Conservation (phyloP, 1,140 invertebrate species). For the Cyclargus thomasi region DNA sequence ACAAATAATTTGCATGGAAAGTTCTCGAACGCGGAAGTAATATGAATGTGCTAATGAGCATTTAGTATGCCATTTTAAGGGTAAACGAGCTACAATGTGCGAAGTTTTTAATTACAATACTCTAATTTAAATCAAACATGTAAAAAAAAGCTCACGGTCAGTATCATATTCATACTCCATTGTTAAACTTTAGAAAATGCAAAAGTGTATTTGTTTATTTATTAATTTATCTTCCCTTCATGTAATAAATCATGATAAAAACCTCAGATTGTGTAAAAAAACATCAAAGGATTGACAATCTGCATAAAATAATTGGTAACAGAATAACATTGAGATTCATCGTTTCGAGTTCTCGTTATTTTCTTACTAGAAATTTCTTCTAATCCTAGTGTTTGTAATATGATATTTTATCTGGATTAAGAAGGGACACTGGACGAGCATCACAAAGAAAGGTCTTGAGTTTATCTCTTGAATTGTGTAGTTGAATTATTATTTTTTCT, state of each 20-base stretch:
- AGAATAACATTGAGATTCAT: slow-evolving; percentile 17
- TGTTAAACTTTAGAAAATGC: no score
- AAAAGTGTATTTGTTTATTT: no score
- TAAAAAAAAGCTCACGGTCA: no score
- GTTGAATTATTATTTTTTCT: not conserved
- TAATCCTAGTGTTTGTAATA: slow-evolving; percentile 18
- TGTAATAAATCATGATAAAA: no score
- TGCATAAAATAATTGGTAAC: slow-evolving; percentile 17
- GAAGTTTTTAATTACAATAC: no score
- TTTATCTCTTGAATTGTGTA: slow-evolving; percentile 17
- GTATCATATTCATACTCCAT: no score
- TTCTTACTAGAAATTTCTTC: slow-evolving; percentile 14
- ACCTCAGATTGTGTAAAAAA: not conserved
- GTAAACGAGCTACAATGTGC: not conserved
- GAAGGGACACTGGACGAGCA: slow-evolving; percentile 16
- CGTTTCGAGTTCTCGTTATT: slow-evolving; percentile 18
- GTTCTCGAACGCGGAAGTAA: not conserved
- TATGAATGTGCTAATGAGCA: slow-evolving; percentile 6
- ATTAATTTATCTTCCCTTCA: no score
- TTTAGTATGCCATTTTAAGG: not conserved
- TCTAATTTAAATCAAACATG: no score
- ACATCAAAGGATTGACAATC: slow-evolving; percentile 10
- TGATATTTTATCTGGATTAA: slow-evolving; percentile 21
- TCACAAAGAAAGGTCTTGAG: slow-evolving; percentile 18
- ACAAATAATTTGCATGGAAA: slow-evolving; percentile 24